Base-by-base conservation (phyloP, 2,113 vertebrate genomes). In the Pelvicachromis taeniatus region DNA sequence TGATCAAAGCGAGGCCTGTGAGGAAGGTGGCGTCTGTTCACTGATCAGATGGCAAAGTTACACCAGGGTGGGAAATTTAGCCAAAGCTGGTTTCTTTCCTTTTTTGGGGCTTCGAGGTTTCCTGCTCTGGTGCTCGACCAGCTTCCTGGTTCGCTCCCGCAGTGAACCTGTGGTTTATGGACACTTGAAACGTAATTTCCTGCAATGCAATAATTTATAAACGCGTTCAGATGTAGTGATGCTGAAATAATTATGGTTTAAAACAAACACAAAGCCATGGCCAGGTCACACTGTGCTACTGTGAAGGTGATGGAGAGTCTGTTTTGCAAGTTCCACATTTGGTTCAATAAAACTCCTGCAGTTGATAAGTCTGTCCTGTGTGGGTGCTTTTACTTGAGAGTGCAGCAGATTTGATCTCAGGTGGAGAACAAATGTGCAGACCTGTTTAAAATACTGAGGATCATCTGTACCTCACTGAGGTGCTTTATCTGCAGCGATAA, bases 341-440 rank as follows among this genome's bases (percentile, higher is more conserved):
- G 87, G 87, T 87, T 89, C 81, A 91, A 91, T 93, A 93, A 93
- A 70, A 31, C 21, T 77, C 84, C 73, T 88, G 87, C 85, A 91
- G 90, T 89, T 89, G 52, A 87, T 52, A 2, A 82, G 38, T 29
- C 29, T 86, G 73, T 84, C 23, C 1, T 84, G 83, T 82, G 53
- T 87, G 75, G 50, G 4, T 84, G 52, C 35, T 54, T 40, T 55
- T 2, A 38, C 53, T 56, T 35, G 21, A 35, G 8, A 40, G 0
- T 55, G 31, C 11, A 21, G 75, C 19, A 55, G 31, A 14, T 68
- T 68, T 9, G 63, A 23, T n/a, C n/a, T 68, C 38, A 26, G n/a
- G 35, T 42, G 35, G 11, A 1, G 2, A 42, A 42, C 26, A 26
- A 26, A 26, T 26, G 2, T 26, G n/a, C 3, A 21, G 0, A 42